Evolutionary conservation across 2,113 vertebrate genomes (phyloP).

Genomic region (Mesitornis unicolor): DNA sequence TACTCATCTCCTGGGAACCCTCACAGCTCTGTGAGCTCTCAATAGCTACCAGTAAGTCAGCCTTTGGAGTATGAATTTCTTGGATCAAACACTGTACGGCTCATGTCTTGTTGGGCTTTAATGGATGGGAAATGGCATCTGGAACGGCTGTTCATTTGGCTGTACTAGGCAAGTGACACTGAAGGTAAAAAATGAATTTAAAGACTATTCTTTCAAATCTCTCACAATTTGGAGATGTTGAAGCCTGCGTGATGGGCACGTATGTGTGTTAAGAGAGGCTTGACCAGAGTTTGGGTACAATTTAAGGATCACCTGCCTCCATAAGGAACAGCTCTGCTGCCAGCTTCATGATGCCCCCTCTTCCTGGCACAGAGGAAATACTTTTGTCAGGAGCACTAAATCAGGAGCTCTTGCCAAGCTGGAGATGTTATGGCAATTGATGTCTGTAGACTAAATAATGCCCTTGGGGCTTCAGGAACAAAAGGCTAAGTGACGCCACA

Average conservation of each 20-base stretch:
- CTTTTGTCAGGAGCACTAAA: neutral
- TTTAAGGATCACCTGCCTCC: neutral
- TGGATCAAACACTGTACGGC: neutral
- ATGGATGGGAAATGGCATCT: neutral
- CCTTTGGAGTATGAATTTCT: neutral
- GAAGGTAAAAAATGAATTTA: neutral
- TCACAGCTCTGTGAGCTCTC: neutral
- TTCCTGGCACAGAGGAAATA: neutral
- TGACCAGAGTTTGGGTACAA: neutral
- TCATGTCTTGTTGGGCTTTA: neutral
- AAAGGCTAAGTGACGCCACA: neutral
- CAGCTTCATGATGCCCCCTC: neutral
- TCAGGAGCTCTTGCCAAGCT: neutral
- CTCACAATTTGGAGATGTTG: neutral
- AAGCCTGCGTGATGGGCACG: neutral
- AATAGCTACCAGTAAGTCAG: neutral
- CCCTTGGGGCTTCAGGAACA: neutral
- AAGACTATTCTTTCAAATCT: neutral
- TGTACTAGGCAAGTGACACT: neutral
- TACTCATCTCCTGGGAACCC: neutral
- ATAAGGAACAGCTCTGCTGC: neutral
- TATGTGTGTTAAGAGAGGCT: neutral
- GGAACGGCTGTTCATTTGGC: neutral
- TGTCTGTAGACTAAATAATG: neutral
- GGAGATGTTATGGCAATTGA: neutral